Conservation (phyloP, 30 jellyfish, hydroid and myxozoan species). For the Turritopsis dohrnii region DNA sequence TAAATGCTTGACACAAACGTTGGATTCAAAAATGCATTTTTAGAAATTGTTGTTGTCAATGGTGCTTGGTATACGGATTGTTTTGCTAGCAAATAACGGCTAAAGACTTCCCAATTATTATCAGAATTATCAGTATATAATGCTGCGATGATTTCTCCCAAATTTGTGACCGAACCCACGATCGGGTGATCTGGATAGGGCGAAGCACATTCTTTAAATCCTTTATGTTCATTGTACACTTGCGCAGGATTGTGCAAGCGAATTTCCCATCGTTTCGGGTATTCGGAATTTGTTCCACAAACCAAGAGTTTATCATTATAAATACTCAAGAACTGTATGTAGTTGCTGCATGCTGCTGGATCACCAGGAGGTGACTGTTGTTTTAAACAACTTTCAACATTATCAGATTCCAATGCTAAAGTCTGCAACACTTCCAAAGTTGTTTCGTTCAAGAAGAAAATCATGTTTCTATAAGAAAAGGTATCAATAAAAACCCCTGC, state of each 20-base stretch:
- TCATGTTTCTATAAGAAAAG: not conserved
- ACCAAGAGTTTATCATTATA: slow-evolving; percentile 7
- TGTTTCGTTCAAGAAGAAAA: slow-evolving; percentile 13
- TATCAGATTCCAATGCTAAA: not conserved
- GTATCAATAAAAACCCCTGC: no score
- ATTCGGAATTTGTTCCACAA: slow-evolving; percentile 3
- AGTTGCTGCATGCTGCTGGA: not conserved
- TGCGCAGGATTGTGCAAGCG: not conserved
- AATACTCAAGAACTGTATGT: not conserved
- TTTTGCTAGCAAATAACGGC: not conserved
- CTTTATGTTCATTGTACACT: not conserved
- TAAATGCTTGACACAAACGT: not conserved
- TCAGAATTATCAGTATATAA: not conserved
- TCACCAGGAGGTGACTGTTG: not conserved
- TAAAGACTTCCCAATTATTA: not conserved
- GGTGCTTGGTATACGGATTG: not conserved
- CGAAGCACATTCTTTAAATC: not conserved
- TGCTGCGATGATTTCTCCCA: slow-evolving; percentile 21
- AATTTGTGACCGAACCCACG: not conserved
- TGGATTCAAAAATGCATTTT: not conserved
- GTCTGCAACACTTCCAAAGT: not conserved
- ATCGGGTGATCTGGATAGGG: slow-evolving; percentile 16
- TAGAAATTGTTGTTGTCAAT: not conserved
- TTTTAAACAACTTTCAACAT: not conserved
- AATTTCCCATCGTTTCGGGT: not conserved